Percentiles rank a stretch among this genome's conserved stretches.
These are phyloP conservation scores for Dione juno DNA, from an alignment of 2,888 invertebrate genomes.

Conservation along the genomic window DNA sequence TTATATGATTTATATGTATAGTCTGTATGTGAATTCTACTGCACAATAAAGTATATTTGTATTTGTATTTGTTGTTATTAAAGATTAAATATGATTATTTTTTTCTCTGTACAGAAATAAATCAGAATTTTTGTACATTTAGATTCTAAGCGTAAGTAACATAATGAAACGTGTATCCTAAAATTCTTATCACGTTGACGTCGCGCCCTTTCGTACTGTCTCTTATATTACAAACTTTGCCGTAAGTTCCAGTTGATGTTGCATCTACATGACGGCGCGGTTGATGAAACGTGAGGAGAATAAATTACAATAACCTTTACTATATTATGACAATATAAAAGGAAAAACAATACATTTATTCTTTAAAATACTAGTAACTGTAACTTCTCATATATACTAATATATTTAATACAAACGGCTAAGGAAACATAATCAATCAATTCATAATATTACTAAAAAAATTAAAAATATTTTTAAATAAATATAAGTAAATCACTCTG, in stretches of 20 bases:
- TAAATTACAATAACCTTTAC: conserved; percentile 21
- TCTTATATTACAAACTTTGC: conserved; percentile 31
- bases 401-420: no score
- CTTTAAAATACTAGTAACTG: neutral
- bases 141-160: conserved; percentile 18
- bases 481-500: neutral
- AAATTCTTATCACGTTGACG: conserved; percentile 35
- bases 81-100: no score
- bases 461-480: neutral
- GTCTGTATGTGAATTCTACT: no score
- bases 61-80: no score
- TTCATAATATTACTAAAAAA: no score
- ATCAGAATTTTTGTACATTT: conserved; percentile 8
- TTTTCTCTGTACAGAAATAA: no score
- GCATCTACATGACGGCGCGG: conserved; percentile 11
- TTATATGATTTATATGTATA: no score
- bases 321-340: conserved; percentile 4
- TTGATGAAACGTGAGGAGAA: conserved; percentile 20
- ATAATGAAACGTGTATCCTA: conserved; percentile 14
- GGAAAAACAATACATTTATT: neutral
- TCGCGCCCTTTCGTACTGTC: conserved; percentile 32
- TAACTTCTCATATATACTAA: neutral
- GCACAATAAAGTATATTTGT: no score
- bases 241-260: conserved; percentile 25
- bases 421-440: no score